phyloP scores from a whole-genome alignment of 2,888 invertebrate species.

The Gymnosoma rotundatum region DNA sequence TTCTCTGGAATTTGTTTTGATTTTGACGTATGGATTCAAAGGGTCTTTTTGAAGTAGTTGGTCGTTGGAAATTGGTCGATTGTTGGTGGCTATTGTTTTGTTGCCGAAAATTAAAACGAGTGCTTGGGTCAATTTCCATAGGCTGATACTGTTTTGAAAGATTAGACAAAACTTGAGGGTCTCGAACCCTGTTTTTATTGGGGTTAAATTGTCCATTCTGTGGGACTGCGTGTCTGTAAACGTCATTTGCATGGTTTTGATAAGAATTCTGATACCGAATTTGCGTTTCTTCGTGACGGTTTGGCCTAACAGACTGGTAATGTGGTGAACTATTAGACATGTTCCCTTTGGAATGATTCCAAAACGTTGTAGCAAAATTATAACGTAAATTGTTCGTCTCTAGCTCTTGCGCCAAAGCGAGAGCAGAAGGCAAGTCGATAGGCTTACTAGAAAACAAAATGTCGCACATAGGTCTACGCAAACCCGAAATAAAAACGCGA shows the following conservation, averaged over 20 bases:
- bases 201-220: not conserved
- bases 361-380: constrained; percentile 36
- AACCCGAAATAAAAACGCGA: constrained; percentile 52
- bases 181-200: not conserved
- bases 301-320: not conserved
- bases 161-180: not conserved
- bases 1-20: constrained; percentile 8
- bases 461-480: constrained; percentile 51
- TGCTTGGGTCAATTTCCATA: constrained; percentile 33
- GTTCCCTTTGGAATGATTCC: constrained; percentile 22
- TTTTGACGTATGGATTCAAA: not conserved
- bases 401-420: constrained; percentile 36
- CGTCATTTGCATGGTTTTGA: not conserved
- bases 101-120: constrained; percentile 7
- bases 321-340: constrained; percentile 26
- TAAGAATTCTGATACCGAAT: not conserved
- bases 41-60: not conserved
- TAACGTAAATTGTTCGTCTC: constrained; percentile 49
- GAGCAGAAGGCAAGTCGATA: constrained; percentile 44
- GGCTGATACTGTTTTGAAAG: constrained; percentile 21
- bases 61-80: not conserved
- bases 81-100: not conserved
- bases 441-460: constrained; percentile 52
- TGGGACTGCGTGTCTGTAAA: not conserved
- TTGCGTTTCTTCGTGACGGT: not conserved